These are phyloP conservation scores for Clarias laeviceps DNA, from an alignment of 2,797 vertebrate species.

Conservation along the genomic window DNA sequence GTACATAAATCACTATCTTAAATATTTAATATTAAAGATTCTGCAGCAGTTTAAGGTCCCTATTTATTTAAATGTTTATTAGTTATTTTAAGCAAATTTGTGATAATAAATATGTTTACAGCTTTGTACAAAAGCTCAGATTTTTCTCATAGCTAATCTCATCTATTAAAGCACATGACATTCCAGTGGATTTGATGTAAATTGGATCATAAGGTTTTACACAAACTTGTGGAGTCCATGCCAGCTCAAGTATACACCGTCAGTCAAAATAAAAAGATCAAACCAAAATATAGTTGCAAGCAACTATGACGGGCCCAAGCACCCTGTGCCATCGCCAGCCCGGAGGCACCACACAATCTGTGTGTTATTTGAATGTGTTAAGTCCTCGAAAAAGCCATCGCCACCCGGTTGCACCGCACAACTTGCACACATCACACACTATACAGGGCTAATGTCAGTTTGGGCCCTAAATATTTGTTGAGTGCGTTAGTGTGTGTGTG, in stretches of 20 bases:
- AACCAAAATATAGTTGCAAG: background rate
- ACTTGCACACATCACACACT: too few relatives aligned
- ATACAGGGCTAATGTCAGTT: too few relatives aligned
- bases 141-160: background rate
- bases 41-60: background rate
- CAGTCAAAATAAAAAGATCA: background rate
- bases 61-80: background rate
- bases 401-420: too few relatives aligned
- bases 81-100: background rate
- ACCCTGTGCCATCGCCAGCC: too few relatives aligned
- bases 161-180: background rate
- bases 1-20: background rate
- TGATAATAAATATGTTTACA: background rate
- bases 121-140: background rate
- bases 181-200: background rate
- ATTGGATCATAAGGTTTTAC: background rate
- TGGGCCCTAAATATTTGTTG: too few relatives aligned
- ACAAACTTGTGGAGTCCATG: background rate
- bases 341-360: too few relatives aligned
- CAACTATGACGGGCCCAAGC: too few relatives aligned
- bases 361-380: too few relatives aligned
- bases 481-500: too few relatives aligned
- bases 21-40: background rate
- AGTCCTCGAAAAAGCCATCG: too few relatives aligned
- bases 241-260: background rate